Evolutionary conservation across 1,140 invertebrate species (phyloP).

Genomic region (Bombus confusus): DNA sequence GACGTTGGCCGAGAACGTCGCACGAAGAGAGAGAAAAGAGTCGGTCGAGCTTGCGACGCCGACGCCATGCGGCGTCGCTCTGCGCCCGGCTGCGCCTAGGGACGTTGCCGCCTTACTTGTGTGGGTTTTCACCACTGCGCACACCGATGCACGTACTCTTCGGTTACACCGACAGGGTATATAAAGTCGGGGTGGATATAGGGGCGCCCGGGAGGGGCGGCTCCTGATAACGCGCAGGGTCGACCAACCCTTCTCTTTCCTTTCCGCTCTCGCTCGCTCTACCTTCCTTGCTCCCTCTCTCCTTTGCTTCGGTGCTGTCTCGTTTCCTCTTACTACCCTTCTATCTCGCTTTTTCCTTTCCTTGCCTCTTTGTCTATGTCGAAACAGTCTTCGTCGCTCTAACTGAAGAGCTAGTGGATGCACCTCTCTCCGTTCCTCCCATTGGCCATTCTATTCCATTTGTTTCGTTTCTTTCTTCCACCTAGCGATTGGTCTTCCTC

Average conservation of each 20-base stretch:
- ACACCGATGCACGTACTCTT: constrained; percentile 44
- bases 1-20: constrained; percentile 42
- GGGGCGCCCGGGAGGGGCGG: constrained; percentile 70
- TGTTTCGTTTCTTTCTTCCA: constrained; percentile 32
- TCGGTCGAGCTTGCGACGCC: constrained; percentile 69
- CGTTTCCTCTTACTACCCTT: constrained; percentile 6
- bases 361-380: not conserved
- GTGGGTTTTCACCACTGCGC: constrained; percentile 53
- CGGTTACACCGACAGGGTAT: constrained; percentile 54
- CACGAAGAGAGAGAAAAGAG: constrained; percentile 15
- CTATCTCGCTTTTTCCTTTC: not conserved
- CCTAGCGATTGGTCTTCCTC: constrained; percentile 20
- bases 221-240: constrained; percentile 78
- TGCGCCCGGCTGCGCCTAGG: constrained; percentile 68
- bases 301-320: not conserved
- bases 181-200: constrained; percentile 66
- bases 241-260: constrained; percentile 73
- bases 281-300: constrained; percentile 2
- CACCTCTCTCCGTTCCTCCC: constrained; percentile 5
- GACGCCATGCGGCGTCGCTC: constrained; percentile 76
- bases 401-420: too few relatives aligned
- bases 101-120: constrained; percentile 49
- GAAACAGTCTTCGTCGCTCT: not conserved
- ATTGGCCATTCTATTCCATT: not conserved
- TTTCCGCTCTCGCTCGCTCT: constrained; percentile 40